Base-by-base conservation (phyloP, 2,113 vertebrate species). In the Atrichornis clamosus region DNA sequence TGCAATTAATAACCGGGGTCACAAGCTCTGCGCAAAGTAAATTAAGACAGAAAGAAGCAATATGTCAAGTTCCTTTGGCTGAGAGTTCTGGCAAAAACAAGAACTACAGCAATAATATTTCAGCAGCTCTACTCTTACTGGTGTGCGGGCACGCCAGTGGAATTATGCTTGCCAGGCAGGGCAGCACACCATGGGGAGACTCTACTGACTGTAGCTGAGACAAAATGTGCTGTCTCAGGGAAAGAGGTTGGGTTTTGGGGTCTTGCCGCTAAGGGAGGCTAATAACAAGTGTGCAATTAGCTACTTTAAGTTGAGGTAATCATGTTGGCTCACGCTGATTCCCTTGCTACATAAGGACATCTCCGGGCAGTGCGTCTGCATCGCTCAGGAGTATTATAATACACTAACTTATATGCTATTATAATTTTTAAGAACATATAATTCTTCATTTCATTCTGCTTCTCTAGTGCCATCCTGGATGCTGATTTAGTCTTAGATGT, bases 31-130 rank as follows among this genome's bases (percentile, higher is more conserved):
- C 77, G 37, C 60, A 0, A 44, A 79, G 81, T 46, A 87, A 95
- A 94, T 96, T 91, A 82, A 95, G 81, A 87, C 30, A 84, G 56
- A 89, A 94, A 53, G 70, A 35, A 91, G 42, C 67, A 91, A 60
- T 64, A 37, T 27, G 64, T 59, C 17, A 7, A 33, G 33, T 84
- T 90, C 42, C 59, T 70, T 56, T 81, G 82, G 50, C 72, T 44
- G 39, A 33, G 42, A 75, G 78, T 85, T 86, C 55, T 32, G 5
- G n/a, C 63, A 56, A 42, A 35, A 73, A 22, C 27, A 52, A 86
- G 60, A 64, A 5, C 37, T 7, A 11, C 27, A 77, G 56, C 65
- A 78, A 3, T 13, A 37, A 37, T n/a, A 27, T 46, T 80, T 55
- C 72, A 88, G 75, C 26, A 41, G 1, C 70, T 68, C 11, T 39